Base-by-base conservation (phyloP, 2,113 vertebrate species). In the Pterocles burchelli region DNA sequence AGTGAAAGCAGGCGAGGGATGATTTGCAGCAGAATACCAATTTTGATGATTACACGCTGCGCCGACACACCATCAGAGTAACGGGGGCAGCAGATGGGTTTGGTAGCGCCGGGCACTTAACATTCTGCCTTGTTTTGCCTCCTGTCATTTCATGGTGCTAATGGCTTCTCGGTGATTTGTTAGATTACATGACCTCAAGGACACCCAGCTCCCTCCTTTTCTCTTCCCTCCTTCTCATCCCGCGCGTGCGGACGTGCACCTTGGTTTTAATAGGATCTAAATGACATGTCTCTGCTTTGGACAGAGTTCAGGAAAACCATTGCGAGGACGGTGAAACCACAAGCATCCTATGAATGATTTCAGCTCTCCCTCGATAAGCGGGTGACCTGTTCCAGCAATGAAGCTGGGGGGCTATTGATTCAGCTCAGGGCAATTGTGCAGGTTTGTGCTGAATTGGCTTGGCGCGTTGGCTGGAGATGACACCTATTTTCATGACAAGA, bases 201-300 rank as follows among this genome's bases (percentile, higher is more conserved):
- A 95, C 92, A 83, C 4, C n/a, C 84, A n/a, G 17, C 73, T 81
- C 38, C 62, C 31, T 66, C 62, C 63, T 79, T 57, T 45, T 33
- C 61, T 26, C 54, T 66, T 46, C 62, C 76, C 38, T 43, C 19
- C 55, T 74, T n/a, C 55, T 29, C 68, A 55, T 41, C 45, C 45
- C 0, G 3, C 1, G 1, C 3, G 4, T 34, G 36, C 0, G 5
- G 38, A 54, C 11, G 7, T 70, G 72, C 73, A 16, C 82, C n/a
- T 84, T 75, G 49, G 80, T 83, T 91, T 90, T 86, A 95, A 92
- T 88, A 90, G 96, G 81, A 68, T 88, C 82, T 46, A 68, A 95
- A 85, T 81, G 91, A 65, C 65, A 91, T 10, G 17, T 41, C 81
- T 91, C 66, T 55, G 84, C 80, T 92, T 59, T 74, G 88, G 74